Percentiles rank a stretch among this genome's conserved stretches.
Conservation (phyloP, 30 jellyfish, hydroid and myxozoan species). For the Pseudorhiza aurosa region DNA sequence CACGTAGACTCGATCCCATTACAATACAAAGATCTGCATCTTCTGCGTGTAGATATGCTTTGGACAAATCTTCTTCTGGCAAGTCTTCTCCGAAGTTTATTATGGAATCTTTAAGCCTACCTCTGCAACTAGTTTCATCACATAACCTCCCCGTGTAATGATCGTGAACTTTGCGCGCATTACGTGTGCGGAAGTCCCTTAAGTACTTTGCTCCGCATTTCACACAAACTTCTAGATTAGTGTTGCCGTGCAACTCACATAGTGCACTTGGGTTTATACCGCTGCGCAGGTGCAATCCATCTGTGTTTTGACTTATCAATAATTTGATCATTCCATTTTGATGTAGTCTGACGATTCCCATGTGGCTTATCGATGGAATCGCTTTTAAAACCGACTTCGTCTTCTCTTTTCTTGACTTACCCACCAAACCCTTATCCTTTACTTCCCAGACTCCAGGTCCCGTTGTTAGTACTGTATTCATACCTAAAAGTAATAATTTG, state of each 20-base stretch:
- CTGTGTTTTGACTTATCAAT: constrained; percentile 86
- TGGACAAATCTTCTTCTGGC: constrained; percentile 59
- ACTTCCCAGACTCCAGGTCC: constrained; percentile 99
- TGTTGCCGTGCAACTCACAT: constrained; percentile 93
- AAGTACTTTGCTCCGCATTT: constrained; percentile 72
- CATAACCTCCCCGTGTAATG: constrained; percentile 86
- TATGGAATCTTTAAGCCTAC: constrained; percentile 77
- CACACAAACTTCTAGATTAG: constrained; percentile 82
- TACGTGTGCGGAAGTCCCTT: constrained; percentile 87
- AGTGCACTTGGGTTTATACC: constrained; percentile 74
- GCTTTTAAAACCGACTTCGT: constrained; percentile 67
- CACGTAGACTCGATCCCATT: constrained; percentile 90
- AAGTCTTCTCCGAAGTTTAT: constrained; percentile 85
- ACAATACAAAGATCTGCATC: constrained; percentile 86
- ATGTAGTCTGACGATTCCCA: constrained; percentile 82
- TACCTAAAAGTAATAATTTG: constrained; percentile 15
- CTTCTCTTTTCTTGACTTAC: constrained; percentile 30
- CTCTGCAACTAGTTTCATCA: constrained; percentile 66
- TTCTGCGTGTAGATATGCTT: constrained; percentile 69
- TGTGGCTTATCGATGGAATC: constrained; percentile 81
- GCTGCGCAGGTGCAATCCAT: constrained; percentile 91
- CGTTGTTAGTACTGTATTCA: constrained; percentile 85
- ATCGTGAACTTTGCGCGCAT: constrained; percentile 74
- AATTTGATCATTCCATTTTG: constrained; percentile 41
- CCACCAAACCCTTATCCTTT: constrained; percentile 52